Conservation (phyloP, 2,113 vertebrate genomes). For the Tinamus guttatus region DNA sequence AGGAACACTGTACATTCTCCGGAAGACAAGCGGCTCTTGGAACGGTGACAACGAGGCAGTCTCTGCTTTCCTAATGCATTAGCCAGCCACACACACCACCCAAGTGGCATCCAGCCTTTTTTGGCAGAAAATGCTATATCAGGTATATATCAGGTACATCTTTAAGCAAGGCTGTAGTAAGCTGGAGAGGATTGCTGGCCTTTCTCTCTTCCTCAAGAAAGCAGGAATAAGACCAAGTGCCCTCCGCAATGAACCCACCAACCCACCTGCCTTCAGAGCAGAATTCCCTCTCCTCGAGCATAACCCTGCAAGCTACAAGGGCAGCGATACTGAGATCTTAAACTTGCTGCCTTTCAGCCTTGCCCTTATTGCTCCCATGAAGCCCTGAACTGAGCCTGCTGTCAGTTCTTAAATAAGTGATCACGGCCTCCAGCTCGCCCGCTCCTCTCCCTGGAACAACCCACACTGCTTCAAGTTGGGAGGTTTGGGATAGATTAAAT, state of each 20-base stretch:
- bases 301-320: background rate
- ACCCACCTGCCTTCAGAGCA: background rate
- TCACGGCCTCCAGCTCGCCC: background rate
- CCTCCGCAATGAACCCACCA: background rate
- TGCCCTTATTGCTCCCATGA: background rate
- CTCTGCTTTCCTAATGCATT: background rate
- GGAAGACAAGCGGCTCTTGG: background rate
- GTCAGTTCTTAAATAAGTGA: background rate
- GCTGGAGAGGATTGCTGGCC: background rate
- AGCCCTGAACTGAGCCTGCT: background rate
- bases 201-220: background rate
- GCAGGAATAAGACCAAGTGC: background rate
- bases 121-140: background rate
- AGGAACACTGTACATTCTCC: background rate
- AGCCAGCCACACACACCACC: background rate
- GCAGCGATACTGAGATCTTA: background rate
- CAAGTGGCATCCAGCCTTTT: background rate
- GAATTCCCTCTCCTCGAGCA: fast-evolving
- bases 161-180: background rate
- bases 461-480: background rate
- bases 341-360: background rate
- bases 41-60: background rate
- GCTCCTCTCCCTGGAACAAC: background rate
- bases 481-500: background rate
- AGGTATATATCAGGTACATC: background rate